Evolutionary conservation across 1,140 invertebrate species (phyloP), one percentile per base, ranked within the genome.

Genomic region (Magallana angulata): DNA sequence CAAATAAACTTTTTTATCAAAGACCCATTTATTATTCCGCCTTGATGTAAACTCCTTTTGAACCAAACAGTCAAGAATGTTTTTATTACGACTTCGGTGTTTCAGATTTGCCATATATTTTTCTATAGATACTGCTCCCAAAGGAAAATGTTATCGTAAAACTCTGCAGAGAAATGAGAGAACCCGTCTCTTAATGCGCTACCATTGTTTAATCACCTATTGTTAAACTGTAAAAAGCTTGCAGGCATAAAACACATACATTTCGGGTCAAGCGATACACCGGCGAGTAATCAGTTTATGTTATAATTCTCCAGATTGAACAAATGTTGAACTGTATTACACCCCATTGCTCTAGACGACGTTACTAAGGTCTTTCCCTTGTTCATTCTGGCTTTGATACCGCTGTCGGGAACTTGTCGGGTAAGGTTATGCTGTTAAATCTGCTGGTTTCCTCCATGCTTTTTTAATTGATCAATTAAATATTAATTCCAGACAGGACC

Each of bases 1-100:
- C 68, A 76, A 76, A 30, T 76, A 76, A 76, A 76, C 68, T 76
- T 76, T 48, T 71, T 76, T 76, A 76, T 76, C 68, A 76, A 76
- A 76, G 14, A 18, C 68, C 68, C 36, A 76, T 76, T 76, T 76
- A 76, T 76, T 76, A 76, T 76, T 76, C 68, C 36, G 36, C 18
- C 24, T 76, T 48, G 68, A 76, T 76, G 24, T 76, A 30, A 76
- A 76, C 11, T 48, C 36, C 24, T 12, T 76, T 76, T 76, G 7
- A 6, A 76, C 48, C 9, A 76, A 76, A 76, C 24, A 76, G 24
- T 30, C 9, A 30, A 36, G 68, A 76, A 8, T 30, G 24, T 76
- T 76, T 76, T 48, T 76, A 76, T 76, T 76, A 30, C 18, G 36
- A 76, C 11, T 30, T 12, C 68, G 18, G 24, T 30, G 11, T 76